phyloP scores from a whole-genome alignment of 2,113 vertebrate genomes.

The Eulemur rufifrons region DNA sequence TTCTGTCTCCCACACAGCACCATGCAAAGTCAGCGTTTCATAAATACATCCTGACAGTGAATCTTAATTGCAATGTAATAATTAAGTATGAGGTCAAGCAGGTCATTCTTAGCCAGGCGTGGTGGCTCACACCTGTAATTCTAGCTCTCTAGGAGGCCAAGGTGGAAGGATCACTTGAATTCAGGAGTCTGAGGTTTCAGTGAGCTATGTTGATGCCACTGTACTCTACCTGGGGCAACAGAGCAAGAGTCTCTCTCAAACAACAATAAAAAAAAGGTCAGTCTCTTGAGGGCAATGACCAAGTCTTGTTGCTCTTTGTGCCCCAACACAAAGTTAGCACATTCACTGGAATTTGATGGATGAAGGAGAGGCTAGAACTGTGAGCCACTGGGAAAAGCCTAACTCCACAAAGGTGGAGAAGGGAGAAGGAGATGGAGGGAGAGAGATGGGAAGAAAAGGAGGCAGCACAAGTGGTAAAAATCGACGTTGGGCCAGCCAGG shows the following conservation, averaged over 20 bases:
- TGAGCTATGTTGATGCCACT: too few species aligned
- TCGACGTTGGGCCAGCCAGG: neutral
- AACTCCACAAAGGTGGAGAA: neutral
- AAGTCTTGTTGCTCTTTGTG: neutral
- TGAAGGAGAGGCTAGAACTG: neutral
- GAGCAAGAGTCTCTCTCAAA: too few species aligned
- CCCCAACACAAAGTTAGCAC: neutral
- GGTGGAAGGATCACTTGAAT: too few species aligned
- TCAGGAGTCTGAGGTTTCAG: too few species aligned
- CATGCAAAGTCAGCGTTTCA: neutral
- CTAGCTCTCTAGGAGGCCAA: too few species aligned
- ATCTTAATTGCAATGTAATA: neutral
- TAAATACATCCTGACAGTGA: neutral
- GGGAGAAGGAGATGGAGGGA: neutral
- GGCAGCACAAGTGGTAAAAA: neutral
- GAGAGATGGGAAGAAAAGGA: neutral
- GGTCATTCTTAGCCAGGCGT: neutral
- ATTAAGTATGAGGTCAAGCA: constrained; percentile 25
- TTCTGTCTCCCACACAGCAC: neutral
- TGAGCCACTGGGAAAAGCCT: neutral
- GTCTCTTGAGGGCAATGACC: neutral
- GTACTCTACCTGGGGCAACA: too few species aligned
- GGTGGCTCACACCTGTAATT: too few species aligned
- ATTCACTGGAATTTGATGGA: neutral
- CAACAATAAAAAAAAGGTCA: neutral